These are phyloP conservation scores for Cephalotes varians DNA, from an alignment of 2,888 invertebrate genomes.

Conservation along the genomic window DNA sequence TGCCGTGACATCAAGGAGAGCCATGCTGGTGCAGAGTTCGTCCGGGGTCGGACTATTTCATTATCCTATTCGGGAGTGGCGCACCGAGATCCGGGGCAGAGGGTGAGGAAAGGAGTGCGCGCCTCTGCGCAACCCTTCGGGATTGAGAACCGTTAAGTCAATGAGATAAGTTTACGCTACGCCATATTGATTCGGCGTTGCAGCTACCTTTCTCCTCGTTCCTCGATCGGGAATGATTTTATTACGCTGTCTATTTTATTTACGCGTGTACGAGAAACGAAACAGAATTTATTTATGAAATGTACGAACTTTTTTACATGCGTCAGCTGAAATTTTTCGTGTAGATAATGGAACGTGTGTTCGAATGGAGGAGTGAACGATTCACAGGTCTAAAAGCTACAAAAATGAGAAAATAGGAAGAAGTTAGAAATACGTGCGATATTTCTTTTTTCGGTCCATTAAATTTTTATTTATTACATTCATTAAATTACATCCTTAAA, in stretches of 20 bases:
- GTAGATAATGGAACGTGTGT: neutral
- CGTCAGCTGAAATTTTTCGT: neutral
- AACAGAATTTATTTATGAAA: neutral
- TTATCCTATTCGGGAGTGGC: slow-evolving; percentile 76
- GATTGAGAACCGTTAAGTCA: slow-evolving; percentile 73
- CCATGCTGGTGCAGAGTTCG: slow-evolving; percentile 60
- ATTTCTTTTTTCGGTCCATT: neutral
- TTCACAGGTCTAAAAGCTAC: neutral
- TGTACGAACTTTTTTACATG: neutral
- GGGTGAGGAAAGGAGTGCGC: slow-evolving; percentile 22
- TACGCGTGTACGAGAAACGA: neutral
- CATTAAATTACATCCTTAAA: neutral
- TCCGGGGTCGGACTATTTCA: slow-evolving; percentile 78
- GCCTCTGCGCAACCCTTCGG: slow-evolving; percentile 53
- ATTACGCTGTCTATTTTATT: neutral
- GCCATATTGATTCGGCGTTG: slow-evolving; percentile 78
- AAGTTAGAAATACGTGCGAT: neutral
- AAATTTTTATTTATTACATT: neutral
- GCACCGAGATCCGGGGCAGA: neutral
- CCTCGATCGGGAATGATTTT: slow-evolving; percentile 22
- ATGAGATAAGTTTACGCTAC: slow-evolving; percentile 80
- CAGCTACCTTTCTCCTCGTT: slow-evolving; percentile 27
- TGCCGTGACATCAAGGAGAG: slow-evolving; percentile 49
- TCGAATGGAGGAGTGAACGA: neutral
- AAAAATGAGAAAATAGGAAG: neutral